These are phyloP conservation scores for Balanococcus diminutus DNA, from an alignment of 2,888 invertebrate species.

Conservation along the genomic window DNA sequence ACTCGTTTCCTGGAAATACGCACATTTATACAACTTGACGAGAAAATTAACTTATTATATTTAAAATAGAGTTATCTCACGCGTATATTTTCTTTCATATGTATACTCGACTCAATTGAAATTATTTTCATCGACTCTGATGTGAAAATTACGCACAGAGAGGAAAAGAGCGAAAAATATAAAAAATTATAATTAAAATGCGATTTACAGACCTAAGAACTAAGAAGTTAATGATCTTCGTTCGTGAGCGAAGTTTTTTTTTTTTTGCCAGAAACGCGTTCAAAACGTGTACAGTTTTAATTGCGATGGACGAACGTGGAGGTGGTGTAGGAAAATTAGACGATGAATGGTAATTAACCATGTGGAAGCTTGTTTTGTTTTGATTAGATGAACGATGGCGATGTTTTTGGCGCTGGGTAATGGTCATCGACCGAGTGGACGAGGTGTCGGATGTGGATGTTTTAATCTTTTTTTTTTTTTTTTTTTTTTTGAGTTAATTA, in stretches of 20 bases:
- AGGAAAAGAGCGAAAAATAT: not conserved
- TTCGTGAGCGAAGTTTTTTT: not conserved
- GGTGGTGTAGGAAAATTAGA: not conserved
- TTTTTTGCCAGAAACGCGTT: not conserved
- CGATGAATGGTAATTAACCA: not conserved
- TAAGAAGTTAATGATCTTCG: constrained; percentile 4
- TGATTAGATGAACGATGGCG: not conserved
- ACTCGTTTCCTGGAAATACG: not conserved
- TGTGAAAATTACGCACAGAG: not conserved
- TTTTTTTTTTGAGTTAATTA: too few relatives aligned
- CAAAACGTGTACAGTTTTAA: not conserved
- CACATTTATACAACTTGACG: too few relatives aligned
- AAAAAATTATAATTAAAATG: constrained; percentile 16
- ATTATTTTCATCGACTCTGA: not conserved
- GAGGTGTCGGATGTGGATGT: not conserved
- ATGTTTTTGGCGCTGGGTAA: not conserved
- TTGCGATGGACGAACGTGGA: not conserved
- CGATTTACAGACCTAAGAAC: not conserved
- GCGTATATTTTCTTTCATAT: not conserved
- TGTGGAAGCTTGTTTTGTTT: not conserved
- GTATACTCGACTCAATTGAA: not conserved
- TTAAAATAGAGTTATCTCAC: not conserved
- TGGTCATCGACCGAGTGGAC: constrained; percentile 26
- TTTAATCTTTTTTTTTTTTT: not conserved
- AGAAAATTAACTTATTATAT: constrained; percentile 15